Base-by-base conservation (phyloP, 2,888 invertebrate species). In the Galerucella nymphaeae region DNA sequence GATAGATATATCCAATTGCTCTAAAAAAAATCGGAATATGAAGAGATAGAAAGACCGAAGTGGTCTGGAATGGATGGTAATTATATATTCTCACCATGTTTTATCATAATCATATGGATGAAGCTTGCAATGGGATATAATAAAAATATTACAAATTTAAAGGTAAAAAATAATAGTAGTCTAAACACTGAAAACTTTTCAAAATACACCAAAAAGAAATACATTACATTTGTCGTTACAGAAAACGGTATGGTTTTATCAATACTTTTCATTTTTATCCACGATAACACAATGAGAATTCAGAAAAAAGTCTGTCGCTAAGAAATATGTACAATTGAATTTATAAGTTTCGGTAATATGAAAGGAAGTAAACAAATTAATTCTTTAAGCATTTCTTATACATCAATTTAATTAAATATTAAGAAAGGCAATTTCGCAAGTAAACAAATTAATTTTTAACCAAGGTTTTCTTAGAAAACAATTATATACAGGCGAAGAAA, bases 381-480 rank as follows among this genome's bases (percentile, higher is more conserved):
- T 53, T 53, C 16, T 53, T 18, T 2, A 9, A 53, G 18, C 10
- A 18, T 53, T 53, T 53, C 53, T 53, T 18, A 53, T 9, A 18
- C 8, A 45, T 45, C 42, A 45, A 42, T 42, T 10, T 42, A 11
- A 10, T 42, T 11, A 11, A 48, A n/a, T n/a, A 48, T 48, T 14
- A 1, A 14, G n/a, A 48, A 48, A 9, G 16, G 13, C 14, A 14
- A n/a, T 50, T 50, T 16, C 16, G 16, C 50, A 50, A 14, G 53
- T 53, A 53, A 53, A 53, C 53, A 53, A 53, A 53, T 53, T 16
- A 53, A 53, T 53, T 53, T 53, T 53, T 53, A 53, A 53, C 9
- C n/a, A 9, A 53, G 16, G 9, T 16, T 53, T 53, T 53, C n/a
- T 2, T 48, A n/a, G n/a, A 14, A 14, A 45, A 2, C 45, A 14